phyloP scores from a whole-genome alignment of 2,113 vertebrate genomes.

The Actenoides hombroni region DNA sequence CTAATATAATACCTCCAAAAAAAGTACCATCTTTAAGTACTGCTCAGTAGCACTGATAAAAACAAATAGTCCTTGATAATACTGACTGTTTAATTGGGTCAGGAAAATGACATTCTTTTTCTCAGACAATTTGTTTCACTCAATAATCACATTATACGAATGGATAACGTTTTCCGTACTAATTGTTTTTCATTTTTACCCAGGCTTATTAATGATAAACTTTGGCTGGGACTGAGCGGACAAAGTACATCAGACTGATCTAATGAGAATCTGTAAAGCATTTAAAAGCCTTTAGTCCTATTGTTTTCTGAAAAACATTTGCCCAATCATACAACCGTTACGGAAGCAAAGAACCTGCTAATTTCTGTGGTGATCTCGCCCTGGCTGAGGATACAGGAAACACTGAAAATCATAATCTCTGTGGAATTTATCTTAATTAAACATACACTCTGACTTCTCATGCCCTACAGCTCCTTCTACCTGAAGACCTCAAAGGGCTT shows the following conservation, averaged over 20 bases:
- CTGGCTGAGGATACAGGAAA: neutral
- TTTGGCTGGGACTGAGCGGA: neutral
- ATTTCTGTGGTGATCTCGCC: neutral
- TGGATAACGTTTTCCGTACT: neutral
- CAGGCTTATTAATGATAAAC: neutral
- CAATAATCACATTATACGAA: neutral
- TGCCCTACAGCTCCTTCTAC: neutral
- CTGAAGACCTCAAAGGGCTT: slow-evolving; percentile 2
- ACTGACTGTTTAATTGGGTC: neutral
- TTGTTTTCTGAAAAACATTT: neutral
- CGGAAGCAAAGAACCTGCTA: neutral
- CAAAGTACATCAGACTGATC: neutral
- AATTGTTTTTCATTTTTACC: neutral
- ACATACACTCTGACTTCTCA: neutral
- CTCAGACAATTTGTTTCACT: neutral
- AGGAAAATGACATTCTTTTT: neutral
- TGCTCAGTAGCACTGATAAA: neutral
- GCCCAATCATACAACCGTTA: neutral
- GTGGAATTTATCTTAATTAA: slow-evolving; percentile 15
- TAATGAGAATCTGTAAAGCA: neutral
- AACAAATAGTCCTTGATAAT: neutral
- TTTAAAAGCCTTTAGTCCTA: neutral
- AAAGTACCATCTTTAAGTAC: neutral
- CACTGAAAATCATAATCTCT: neutral
- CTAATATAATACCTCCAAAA: neutral